Evolutionary conservation across 1,140 invertebrate species (phyloP).

Genomic region (Calephelis virginiensis): DNA sequence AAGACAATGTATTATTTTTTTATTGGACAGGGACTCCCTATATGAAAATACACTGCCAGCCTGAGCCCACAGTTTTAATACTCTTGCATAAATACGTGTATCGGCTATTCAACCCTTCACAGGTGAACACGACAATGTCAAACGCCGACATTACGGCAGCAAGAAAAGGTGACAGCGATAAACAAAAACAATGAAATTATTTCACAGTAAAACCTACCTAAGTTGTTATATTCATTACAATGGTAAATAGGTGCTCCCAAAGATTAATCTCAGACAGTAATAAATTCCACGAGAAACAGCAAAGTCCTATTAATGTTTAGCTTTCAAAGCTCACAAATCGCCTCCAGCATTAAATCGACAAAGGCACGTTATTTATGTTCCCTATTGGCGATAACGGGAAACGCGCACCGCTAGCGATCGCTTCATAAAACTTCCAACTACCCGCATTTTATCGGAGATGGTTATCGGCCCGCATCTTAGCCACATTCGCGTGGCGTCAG

Average conservation of each 20-base stretch:
- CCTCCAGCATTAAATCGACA: conserved; percentile 40
- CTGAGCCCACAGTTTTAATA: no score
- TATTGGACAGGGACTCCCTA: no score
- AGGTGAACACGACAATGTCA: no score
- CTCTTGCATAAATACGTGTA: no score
- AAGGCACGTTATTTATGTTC: conserved; percentile 56
- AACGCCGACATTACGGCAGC: no score
- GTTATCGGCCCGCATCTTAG: conserved; percentile 57
- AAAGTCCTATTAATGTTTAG: neutral
- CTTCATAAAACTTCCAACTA: conserved; percentile 61
- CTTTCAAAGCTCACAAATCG: conserved; percentile 22
- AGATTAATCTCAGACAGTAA: conserved; percentile 3
- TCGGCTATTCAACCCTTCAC: no score
- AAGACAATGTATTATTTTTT: no score
- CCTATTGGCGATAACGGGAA: conserved; percentile 59
- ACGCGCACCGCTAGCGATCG: conserved; percentile 48
- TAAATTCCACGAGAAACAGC: conserved; percentile 8
- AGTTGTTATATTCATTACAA: neutral
- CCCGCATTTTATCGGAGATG: conserved; percentile 55
- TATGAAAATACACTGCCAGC: no score
- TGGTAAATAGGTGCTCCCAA: neutral
- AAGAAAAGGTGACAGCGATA: no score
- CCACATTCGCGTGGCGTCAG: conserved; percentile 52
- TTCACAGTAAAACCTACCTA: no score
- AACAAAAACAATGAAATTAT: no score